A percentile compares a stretch with the other conserved stretches of the same genome.
Evolutionary conservation across 1,140 invertebrate species (phyloP).

Genomic region (Macrostomum lignano): DNA sequence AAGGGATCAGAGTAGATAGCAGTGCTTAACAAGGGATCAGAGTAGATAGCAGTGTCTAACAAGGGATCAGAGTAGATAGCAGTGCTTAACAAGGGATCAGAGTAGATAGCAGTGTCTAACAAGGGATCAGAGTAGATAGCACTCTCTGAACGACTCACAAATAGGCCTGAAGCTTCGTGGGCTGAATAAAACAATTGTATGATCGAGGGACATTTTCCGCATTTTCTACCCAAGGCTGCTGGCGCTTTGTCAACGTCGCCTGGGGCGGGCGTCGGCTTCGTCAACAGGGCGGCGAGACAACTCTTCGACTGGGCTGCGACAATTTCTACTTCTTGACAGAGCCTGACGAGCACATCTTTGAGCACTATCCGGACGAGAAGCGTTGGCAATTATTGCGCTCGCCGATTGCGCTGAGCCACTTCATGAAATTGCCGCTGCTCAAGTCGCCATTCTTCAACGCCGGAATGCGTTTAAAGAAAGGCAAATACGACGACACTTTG

Average conservation of each 20-base stretch:
- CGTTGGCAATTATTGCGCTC: constrained; percentile 32
- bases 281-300: constrained; percentile 10
- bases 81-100: too few species aligned
- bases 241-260: constrained; percentile 29
- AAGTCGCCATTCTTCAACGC: constrained; percentile 20
- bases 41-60: too few species aligned
- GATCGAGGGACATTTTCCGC: too few species aligned
- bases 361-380: constrained; percentile 31
- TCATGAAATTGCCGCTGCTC: constrained; percentile 29
- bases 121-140: too few species aligned
- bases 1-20: too few species aligned
- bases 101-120: too few species aligned
- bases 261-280: constrained; percentile 29
- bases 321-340: constrained; percentile 32
- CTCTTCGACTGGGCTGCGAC: constrained; percentile 17
- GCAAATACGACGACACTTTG: background rate
- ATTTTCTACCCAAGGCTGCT: too few species aligned
- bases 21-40: too few species aligned
- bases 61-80: too few species aligned
- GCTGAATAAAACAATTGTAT: too few species aligned
- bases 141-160: too few species aligned
- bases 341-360: constrained; percentile 31
- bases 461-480: constrained; percentile 5
- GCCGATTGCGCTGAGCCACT: constrained; percentile 29
- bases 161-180: too few species aligned